These are phyloP conservation scores for Pterophyllum scalare DNA, from an alignment of 2,113 vertebrate species.

Conservation along the genomic window DNA sequence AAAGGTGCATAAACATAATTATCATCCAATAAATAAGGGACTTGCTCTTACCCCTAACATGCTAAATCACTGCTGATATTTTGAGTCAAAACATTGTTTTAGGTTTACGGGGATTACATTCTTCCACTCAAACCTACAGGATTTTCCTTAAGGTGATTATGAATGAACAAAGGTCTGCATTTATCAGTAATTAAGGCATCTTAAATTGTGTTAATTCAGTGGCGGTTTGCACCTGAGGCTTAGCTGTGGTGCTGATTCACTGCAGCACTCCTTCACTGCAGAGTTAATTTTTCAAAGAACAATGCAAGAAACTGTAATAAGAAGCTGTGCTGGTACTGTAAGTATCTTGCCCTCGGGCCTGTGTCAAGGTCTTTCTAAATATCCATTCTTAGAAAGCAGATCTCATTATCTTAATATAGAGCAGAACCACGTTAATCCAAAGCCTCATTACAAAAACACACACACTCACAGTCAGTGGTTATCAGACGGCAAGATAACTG, in stretches of 20 bases:
- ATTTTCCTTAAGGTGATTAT: conserved; percentile 56
- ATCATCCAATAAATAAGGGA: conserved; percentile 36
- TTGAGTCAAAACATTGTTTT: conserved; percentile 65
- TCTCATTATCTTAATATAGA: conserved; percentile 71
- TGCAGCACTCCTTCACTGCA: neutral
- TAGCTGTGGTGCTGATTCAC: conserved; percentile 15
- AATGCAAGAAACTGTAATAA: conserved; percentile 46
- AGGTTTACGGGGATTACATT: conserved; percentile 35
- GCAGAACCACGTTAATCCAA: conserved; percentile 55
- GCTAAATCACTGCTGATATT: conserved; percentile 49
- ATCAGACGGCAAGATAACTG: neutral
- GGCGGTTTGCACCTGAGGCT: conserved; percentile 63
- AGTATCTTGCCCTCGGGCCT: neutral
- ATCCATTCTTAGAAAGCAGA: conserved; percentile 43
- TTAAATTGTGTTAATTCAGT: conserved; percentile 44
- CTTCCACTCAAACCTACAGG: conserved; percentile 6
- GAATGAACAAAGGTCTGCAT: conserved; percentile 68
- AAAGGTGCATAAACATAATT: neutral
- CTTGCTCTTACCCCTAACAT: neutral
- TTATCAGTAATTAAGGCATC: conserved; percentile 40
- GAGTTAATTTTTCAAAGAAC: conserved; percentile 25
- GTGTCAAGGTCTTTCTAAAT: conserved; percentile 49
- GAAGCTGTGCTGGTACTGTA: neutral
- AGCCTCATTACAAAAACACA: conserved; percentile 22
- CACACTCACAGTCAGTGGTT: neutral